phyloP scores from a whole-genome alignment of 2,888 invertebrate species.

The Alentia gelatinosa region DNA sequence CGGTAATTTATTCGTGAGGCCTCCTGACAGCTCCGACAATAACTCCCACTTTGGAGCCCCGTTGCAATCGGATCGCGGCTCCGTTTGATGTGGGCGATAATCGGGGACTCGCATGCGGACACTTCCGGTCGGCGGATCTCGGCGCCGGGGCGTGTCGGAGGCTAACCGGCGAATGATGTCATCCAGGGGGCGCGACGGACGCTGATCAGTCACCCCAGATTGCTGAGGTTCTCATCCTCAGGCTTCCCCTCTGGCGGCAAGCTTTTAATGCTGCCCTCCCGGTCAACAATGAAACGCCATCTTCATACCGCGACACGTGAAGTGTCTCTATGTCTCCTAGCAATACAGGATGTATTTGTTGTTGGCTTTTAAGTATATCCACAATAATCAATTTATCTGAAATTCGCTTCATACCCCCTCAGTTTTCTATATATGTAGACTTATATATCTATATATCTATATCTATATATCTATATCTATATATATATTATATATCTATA shows the following conservation, averaged over 20 bases:
- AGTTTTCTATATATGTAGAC: no score
- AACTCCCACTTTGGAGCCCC: not conserved
- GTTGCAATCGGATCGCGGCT: not conserved
- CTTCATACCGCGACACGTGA: no score
- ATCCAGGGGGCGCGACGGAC: not conserved
- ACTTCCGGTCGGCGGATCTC: not conserved
- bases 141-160: not conserved
- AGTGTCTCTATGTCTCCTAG: no score
- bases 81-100: conserved; percentile 33
- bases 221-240: not conserved
- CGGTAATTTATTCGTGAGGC: conserved; percentile 19
- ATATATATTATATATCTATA: no score
- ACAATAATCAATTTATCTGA: no score
- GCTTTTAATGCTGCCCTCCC: no score
- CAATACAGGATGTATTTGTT: no score
- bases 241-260: not conserved
- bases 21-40: not conserved
- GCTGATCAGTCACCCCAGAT: not conserved
- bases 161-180: conserved; percentile 6
- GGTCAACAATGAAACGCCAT: no score
- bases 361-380: no score
- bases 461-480: no score
- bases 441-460: no score
- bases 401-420: no score
- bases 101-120: conserved; percentile 15